These are phyloP conservation scores for Bembecia ichneumoniformis DNA, from an alignment of 2,888 invertebrate genomes.

Conservation along the genomic window DNA sequence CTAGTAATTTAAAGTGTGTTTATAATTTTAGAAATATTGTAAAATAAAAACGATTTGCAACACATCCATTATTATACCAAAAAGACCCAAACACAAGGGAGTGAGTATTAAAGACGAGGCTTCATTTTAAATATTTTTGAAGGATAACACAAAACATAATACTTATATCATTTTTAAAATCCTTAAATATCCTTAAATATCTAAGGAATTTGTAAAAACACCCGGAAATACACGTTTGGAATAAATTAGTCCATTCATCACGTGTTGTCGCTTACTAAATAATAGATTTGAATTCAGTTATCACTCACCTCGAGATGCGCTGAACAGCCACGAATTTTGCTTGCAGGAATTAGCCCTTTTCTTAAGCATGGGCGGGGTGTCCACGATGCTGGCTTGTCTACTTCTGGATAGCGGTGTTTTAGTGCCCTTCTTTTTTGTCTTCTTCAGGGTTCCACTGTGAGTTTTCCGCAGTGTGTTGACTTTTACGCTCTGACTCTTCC, in stretches of 20 bases:
- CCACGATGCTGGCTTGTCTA: constrained; percentile 56
- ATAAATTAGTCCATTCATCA: not conserved
- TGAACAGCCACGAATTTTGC: constrained; percentile 60
- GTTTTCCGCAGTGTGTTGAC: constrained; percentile 59
- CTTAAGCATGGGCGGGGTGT: constrained; percentile 44
- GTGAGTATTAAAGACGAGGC: too few species aligned
- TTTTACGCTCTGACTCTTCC: constrained; percentile 60
- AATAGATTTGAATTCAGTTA: too few species aligned
- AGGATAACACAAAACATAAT: too few species aligned
- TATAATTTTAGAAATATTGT: too few species aligned
- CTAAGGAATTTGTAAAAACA: not conserved
- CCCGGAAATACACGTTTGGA: not conserved
- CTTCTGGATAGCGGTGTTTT: constrained; percentile 51
- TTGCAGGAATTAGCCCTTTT: constrained; percentile 51
- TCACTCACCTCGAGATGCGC: constrained; percentile 47
- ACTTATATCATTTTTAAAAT: too few species aligned
- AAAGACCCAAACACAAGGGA: too few species aligned
- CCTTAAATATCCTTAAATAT: too few species aligned
- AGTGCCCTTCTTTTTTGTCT: constrained; percentile 52
- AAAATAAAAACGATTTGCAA: too few species aligned
- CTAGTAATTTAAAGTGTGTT: too few species aligned
- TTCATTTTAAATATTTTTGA: too few species aligned
- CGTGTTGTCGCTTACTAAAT: not conserved
- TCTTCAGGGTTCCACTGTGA: constrained; percentile 61
- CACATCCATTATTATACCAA: too few species aligned